These are phyloP conservation scores for Luehdorfia chinensis DNA, from an alignment of 1,140 invertebrate species.

Conservation along the genomic window DNA sequence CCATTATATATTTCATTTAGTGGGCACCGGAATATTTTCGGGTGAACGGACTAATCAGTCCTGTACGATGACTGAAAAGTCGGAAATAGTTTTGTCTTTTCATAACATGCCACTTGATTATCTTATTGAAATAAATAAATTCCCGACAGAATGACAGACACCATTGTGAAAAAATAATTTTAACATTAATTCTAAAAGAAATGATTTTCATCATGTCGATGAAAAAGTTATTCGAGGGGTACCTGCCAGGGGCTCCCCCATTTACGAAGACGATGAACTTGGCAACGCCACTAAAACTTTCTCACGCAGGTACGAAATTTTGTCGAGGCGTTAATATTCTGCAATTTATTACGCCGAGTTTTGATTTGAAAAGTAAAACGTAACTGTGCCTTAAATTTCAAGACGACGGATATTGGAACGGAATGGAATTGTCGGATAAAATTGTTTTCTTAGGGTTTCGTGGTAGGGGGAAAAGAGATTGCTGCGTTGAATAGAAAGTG, in stretches of 20 bases:
- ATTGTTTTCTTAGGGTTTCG: slow-evolving; percentile 7
- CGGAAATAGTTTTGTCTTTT: too few relatives aligned
- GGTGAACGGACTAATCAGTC: too few relatives aligned
- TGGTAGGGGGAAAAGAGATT: slow-evolving; percentile 21
- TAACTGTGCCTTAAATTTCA: slow-evolving; percentile 7
- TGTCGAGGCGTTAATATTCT: slow-evolving; percentile 15
- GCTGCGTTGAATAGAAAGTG: slow-evolving; percentile 33
- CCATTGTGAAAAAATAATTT: too few relatives aligned
- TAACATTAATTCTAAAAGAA: too few relatives aligned
- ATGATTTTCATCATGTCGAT: too few relatives aligned
- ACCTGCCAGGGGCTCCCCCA: too few relatives aligned
- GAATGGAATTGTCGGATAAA: slow-evolving; percentile 8
- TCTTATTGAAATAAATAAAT: too few relatives aligned
- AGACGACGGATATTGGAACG: slow-evolving; percentile 9
- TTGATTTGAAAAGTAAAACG: slow-evolving; percentile 12
- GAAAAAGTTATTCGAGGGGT: slow-evolving; percentile 4
- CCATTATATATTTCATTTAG: too few relatives aligned
- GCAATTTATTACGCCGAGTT: slow-evolving; percentile 7
- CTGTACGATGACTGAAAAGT: too few relatives aligned
- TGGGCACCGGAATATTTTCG: too few relatives aligned
- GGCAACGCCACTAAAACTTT: slow-evolving; percentile 28
- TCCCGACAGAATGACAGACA: too few relatives aligned
- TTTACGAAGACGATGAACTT: slow-evolving; percentile 36
- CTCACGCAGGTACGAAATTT: slow-evolving; percentile 15
- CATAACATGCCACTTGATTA: too few relatives aligned